Conservation (phyloP, 2,797 vertebrate species). For the Epinephelus malabaricus region DNA sequence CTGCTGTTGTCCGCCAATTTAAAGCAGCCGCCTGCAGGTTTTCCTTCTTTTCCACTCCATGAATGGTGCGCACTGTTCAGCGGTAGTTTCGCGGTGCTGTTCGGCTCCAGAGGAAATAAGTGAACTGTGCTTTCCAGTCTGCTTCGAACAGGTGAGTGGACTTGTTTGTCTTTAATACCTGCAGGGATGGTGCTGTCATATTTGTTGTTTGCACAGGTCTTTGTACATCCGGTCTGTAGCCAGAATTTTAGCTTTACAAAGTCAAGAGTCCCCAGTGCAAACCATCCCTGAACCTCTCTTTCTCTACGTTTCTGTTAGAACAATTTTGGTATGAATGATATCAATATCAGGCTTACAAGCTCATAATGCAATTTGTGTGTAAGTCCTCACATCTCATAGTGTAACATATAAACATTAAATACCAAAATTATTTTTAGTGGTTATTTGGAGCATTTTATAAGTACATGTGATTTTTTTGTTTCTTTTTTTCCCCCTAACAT, state of each 20-base stretch:
- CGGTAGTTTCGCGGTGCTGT: not conserved
- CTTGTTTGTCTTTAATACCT: not conserved
- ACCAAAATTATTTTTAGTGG: not conserved
- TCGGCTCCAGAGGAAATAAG: conserved; percentile 31
- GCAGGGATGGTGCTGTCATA: not conserved
- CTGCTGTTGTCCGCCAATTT: not conserved
- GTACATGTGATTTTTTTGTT: not conserved
- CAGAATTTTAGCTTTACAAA: not conserved
- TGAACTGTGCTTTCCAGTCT: conserved; percentile 3
- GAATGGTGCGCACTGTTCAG: conserved; percentile 12
- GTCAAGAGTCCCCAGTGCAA: not conserved
- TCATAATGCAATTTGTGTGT: not conserved
- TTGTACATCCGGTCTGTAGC: not conserved
- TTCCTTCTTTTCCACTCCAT: not conserved
- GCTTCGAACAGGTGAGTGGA: conserved; percentile 42
- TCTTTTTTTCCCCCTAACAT: not conserved
- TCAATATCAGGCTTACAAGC: not conserved
- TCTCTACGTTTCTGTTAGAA: not conserved
- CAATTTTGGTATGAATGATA: not conserved
- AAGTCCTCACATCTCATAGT: not conserved
- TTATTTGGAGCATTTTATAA: not conserved
- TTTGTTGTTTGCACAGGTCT: not conserved
- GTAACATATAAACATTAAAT: not conserved
- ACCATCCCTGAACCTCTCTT: not conserved
- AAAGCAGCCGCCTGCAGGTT: not conserved